These are phyloP conservation scores for Pseudochaenichthys georgianus DNA, from an alignment of 2,797 vertebrate species.

Conservation along the genomic window DNA sequence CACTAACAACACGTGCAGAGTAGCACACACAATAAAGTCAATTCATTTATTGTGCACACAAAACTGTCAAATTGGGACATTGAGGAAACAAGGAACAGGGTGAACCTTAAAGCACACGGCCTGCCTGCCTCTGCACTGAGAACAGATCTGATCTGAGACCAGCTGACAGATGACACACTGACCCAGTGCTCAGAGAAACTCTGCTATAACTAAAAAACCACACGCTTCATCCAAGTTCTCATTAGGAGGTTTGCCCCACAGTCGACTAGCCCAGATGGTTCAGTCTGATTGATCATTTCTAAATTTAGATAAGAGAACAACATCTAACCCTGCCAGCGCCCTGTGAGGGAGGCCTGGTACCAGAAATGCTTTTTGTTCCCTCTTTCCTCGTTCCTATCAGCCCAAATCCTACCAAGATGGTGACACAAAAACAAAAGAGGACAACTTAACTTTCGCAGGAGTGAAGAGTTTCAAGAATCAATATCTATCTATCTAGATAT, in stretches of 20 bases:
- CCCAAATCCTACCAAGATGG: slow-evolving; percentile 10
- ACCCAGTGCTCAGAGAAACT: slow-evolving; percentile 12
- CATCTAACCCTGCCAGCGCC: slow-evolving; percentile 34
- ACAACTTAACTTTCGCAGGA: not conserved
- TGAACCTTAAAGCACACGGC: not conserved
- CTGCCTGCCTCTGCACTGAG: not conserved
- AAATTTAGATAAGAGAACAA: slow-evolving; percentile 35
- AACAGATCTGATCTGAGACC: slow-evolving; percentile 10
- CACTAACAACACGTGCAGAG: not conserved
- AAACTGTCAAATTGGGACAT: not conserved
- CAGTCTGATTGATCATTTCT: slow-evolving; percentile 37
- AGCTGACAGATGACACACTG: slow-evolving; percentile 33
- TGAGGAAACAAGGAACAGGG: not conserved
- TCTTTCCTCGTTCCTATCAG: slow-evolving; percentile 1
- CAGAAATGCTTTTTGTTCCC: slow-evolving; percentile 11
- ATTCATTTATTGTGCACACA: not conserved
- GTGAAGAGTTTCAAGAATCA: not conserved
- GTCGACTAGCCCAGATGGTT: slow-evolving; percentile 31
- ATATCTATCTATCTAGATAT: too few relatives aligned
- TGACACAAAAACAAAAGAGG: not conserved
- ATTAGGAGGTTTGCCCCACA: slow-evolving; percentile 9
- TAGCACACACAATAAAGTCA: not conserved
- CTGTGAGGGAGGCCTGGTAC: not conserved
- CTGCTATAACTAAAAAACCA: slow-evolving; percentile 21
- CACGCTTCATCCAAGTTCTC: slow-evolving; percentile 26